Percentiles rank a stretch among this genome's conserved stretches.
Evolutionary conservation across 2,797 vertebrate genomes (phyloP).

Genomic region (Phylloscopus collybita): DNA sequence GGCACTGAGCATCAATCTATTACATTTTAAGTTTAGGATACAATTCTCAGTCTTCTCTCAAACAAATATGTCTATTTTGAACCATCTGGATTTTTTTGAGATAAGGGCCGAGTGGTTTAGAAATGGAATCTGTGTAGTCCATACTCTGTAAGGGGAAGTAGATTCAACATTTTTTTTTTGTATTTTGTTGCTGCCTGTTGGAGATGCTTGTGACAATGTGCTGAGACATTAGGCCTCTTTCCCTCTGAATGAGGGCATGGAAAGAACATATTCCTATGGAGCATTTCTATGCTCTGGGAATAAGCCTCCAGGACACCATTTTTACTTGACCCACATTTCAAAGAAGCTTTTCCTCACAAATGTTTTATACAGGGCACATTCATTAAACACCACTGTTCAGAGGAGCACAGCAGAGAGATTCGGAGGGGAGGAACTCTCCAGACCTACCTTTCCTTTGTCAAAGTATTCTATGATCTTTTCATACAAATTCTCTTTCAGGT

Average conservation of each 20-base stretch:
- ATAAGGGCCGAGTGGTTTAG: not conserved
- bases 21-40: not conserved
- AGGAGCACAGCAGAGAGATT: not conserved
- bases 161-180: not conserved
- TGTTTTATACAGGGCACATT: not conserved
- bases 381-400: not conserved
- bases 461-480: conserved; percentile 97
- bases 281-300: not conserved
- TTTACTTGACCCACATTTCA: conserved; percentile 5
- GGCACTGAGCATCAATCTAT: not conserved
- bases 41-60: not conserved
- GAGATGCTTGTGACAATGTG: not conserved
- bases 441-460: conserved; percentile 94
- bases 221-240: not conserved
- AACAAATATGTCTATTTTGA: not conserved
- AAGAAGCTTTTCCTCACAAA: not conserved
- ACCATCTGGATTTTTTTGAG: accelerated
- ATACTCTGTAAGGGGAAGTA: not conserved
- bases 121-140: not conserved
- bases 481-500: conserved; percentile 93
- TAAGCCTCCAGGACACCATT: not conserved
- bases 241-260: not conserved
- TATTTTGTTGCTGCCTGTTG: not conserved
- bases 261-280: not conserved
- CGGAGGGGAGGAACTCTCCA: not conserved